Evolutionary conservation across 2,888 invertebrate genomes (phyloP).

Genomic region (Villa cingulata): DNA sequence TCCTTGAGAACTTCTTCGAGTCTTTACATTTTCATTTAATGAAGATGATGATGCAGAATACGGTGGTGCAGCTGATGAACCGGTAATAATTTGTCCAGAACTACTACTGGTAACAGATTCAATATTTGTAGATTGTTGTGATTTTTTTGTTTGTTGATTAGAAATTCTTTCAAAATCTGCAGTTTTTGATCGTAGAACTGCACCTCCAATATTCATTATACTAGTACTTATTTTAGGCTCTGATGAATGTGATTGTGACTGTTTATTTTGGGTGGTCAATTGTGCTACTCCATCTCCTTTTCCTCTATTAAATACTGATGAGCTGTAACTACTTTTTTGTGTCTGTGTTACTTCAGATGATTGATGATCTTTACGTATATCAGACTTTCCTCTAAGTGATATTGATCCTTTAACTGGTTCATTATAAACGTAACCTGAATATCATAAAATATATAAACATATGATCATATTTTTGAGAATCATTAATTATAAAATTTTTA

Average conservation of each 20-base stretch:
- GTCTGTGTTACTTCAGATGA: too few species aligned
- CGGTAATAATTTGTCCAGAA: background rate
- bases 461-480: too few species aligned
- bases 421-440: background rate
- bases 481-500: too few species aligned
- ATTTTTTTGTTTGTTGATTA: background rate
- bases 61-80: constrained; percentile 8
- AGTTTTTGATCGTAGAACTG: constrained; percentile 50
- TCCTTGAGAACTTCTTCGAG: constrained; percentile 18
- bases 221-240: constrained; percentile 29
- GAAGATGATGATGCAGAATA: constrained; percentile 15
- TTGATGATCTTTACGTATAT: background rate
- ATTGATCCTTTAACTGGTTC: constrained; percentile 17
- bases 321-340: too few species aligned
- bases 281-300: too few species aligned
- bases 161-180: constrained; percentile 47
- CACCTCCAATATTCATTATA: constrained; percentile 52
- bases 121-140: background rate
- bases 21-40: background rate
- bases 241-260: background rate
- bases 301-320: too few species aligned
- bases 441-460: too few species aligned
- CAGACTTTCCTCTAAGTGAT: constrained; percentile 11
- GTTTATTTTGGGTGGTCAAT: background rate
- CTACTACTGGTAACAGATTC: constrained; percentile 25